Evolutionary conservation across 1,140 invertebrate species (phyloP), one percentile per base, ranked within the genome.

Genomic region (Brachionus sp.): DNA sequence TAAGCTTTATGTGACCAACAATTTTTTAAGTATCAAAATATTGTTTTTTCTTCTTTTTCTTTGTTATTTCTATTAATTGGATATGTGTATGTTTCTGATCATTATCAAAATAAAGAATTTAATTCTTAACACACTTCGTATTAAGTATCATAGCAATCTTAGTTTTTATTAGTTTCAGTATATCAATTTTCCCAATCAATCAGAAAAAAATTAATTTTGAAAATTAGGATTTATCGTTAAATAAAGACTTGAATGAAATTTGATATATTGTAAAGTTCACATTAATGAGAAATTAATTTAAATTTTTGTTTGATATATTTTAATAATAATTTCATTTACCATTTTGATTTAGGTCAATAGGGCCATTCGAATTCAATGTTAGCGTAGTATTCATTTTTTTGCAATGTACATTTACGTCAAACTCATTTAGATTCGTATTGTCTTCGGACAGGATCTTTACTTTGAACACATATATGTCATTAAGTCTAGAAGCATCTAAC

Each of bases 381-480:
- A 75, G 23, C 5, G 33, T 37, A 16, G 29, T 70, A 25, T 75
- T 75, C 70, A 75, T 75, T 75, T 75, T 75, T 75, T 75, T 75
- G 29, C 70, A 75, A 46, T 75, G 39, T 12, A 75, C 70, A 46
- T 75, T 75, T 12, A 75, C 19, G 25, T 75, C 70, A 75, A 75
- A 75, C 44, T 75, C 70, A 29, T 75, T 75, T 16, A 75, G 12
- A 19, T 75, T 75, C 12, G 70, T 46, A 19, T 75, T 75, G 5
- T 75, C 70, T 16, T 75, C 70, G 3, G 70, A 46, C 25, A 75
- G 12, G 5, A 75, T 44, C 25, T 75, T 75, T 19, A 75, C 70
- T 75, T 46, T 75, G 25, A 75, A 75, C 0, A 75, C 70, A 75
- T 75, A 75, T 13, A 25, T 25, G 10, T 75, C 42, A n/a, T 46